Evolutionary conservation across 2,113 vertebrate genomes (phyloP), one percentile per base, ranked within the genome.

Genomic region (Dromiciops gliroides): DNA sequence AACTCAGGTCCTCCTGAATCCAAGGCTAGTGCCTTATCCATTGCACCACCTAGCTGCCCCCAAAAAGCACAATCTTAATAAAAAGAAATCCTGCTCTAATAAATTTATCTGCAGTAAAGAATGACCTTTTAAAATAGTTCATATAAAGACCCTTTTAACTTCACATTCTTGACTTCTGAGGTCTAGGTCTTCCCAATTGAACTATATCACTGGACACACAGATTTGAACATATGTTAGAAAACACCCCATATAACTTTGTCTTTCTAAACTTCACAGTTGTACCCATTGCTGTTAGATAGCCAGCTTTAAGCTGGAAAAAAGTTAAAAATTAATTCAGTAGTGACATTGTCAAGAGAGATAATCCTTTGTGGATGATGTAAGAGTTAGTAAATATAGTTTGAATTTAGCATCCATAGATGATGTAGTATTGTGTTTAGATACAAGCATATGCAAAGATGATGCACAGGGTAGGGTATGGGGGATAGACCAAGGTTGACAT

Each of bases 151-250:
- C 48, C 67, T 83, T 94, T 52, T 91, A 90, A 52, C 48, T 16
- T 92, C 96, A 91, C 56, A 95, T 95, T 83, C 67, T 96, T 94
- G 44, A 95, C 83, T 97, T 92, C 92, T 95, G 51, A 88, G 52
- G 50, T 92, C 50, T 95, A 88, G 52, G 50, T 92, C 50, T 95
- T 92, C 90, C 47, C 47, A 90, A 23, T 92, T 91, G 89, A 91
- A 95, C 5, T 44, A 95, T 96, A 96, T 96, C 37, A 94, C 51
- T 90, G 49, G 90, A 12, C 9, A 93, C 31, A 44, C 7, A 94
- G 19, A 90, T 7, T 95, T 24, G n/a, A 75, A 95, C 49, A 60
- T 92, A 92, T 95, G 26, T 90, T 96, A 90, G 28, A 92, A 96
- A 50, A 83, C n/a, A 44, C 19, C 48, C 91, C 37, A 16, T 44